Percentiles rank a stretch among this genome's conserved stretches.
Evolutionary conservation across 2,113 vertebrate genomes (phyloP).

Genomic region (Aptenodytes forsteri): DNA sequence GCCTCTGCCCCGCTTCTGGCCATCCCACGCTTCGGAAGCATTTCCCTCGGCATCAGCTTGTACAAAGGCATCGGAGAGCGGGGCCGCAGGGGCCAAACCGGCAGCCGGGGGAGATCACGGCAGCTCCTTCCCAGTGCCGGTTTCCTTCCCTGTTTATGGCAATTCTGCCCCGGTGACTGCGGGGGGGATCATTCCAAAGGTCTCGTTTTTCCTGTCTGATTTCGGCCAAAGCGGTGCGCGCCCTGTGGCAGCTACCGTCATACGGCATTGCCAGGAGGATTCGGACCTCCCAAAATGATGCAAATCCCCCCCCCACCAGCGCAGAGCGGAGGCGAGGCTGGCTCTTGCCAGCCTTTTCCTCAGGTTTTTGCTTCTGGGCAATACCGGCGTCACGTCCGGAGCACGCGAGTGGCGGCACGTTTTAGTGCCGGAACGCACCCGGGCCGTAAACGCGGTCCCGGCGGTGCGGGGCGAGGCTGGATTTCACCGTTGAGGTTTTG

Average conservation of each 20-base stretch:
- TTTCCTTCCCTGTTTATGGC: not conserved
- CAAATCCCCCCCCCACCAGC: not conserved
- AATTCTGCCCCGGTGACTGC: not conserved
- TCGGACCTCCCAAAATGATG: not conserved
- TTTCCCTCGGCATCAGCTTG: rapidly evolving
- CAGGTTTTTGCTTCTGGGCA: not conserved
- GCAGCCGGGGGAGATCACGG: not conserved
- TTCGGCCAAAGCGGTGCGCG: not conserved
- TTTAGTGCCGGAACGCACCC: not conserved
- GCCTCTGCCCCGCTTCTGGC: not conserved
- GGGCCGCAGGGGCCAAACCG: not conserved
- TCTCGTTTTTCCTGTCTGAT: rapidly evolving
- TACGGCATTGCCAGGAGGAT: rapidly evolving
- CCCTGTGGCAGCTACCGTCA: not conserved
- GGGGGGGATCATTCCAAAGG: rapidly evolving
- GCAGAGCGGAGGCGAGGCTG: rapidly evolving
- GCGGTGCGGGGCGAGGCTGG: rapidly evolving
- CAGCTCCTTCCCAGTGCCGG: not conserved
- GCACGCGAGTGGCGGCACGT: rapidly evolving
- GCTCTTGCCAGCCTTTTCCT: not conserved
- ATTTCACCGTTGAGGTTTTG: not conserved
- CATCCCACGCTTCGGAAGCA: rapidly evolving
- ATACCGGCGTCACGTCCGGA: rapidly evolving
- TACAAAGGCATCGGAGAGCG: not conserved
- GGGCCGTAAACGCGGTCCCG: rapidly evolving